Conservation (phyloP, 1,140 invertebrate genomes). For the Hetaerina americana region DNA sequence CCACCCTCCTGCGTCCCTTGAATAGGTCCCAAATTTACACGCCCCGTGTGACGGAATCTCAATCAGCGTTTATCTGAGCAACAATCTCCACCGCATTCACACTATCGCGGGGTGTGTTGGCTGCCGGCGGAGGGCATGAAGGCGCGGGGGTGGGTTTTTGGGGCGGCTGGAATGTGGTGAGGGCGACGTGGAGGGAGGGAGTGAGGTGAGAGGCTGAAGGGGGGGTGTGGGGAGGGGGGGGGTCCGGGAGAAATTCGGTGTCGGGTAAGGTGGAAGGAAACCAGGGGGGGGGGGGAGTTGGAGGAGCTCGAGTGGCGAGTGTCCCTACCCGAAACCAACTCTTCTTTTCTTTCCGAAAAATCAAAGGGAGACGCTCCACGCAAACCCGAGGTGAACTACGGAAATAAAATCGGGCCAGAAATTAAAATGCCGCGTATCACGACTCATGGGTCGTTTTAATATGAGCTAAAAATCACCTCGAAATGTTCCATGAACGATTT, state of each 20-base stretch:
- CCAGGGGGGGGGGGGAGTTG: neutral
- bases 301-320: neutral
- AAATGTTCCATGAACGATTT: too few species aligned
- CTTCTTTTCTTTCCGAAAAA: too few species aligned
- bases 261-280: neutral
- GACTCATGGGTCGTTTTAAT: too few species aligned
- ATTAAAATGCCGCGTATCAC: too few species aligned
- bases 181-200: neutral
- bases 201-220: neutral
- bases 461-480: too few species aligned
- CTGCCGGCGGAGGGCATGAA: neutral
- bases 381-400: too few species aligned
- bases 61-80: neutral
- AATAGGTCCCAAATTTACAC: neutral
- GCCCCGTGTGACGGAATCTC: neutral
- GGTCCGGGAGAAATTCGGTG: neutral
- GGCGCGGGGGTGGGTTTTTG: neutral
- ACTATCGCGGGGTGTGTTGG: neutral
- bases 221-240: neutral
- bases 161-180: too few species aligned
- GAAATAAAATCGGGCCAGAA: too few species aligned
- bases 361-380: too few species aligned
- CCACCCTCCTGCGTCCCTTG: neutral
- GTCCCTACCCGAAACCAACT: too few species aligned
- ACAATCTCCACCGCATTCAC: neutral